Conservation (phyloP, 2,888 invertebrate genomes). For the Boloria selene region DNA sequence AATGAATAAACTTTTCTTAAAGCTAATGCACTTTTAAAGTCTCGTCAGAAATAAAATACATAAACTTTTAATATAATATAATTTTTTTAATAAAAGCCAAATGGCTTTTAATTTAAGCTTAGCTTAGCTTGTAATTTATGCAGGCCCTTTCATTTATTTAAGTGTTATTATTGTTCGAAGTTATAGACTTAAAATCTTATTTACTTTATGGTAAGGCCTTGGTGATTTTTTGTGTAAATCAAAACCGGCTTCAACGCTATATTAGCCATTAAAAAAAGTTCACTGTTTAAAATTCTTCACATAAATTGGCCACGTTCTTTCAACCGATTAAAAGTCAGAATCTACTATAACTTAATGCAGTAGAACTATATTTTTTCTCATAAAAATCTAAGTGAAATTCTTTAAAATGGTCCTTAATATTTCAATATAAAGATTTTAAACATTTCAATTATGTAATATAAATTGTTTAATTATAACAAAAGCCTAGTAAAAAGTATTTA, state of each 20-base stretch:
- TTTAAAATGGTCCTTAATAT: background rate
- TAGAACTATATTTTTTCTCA: background rate
- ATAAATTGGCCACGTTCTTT: conserved; percentile 12
- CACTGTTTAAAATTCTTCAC: conserved; percentile 26
- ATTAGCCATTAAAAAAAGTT: conserved; percentile 41
- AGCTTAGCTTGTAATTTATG: background rate
- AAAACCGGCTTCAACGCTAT: conserved; percentile 37
- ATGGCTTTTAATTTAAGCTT: no score
- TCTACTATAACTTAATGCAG: background rate
- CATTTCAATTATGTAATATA: background rate
- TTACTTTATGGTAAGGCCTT: conserved; percentile 28
- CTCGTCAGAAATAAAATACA: conserved; percentile 5
- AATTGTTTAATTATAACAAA: background rate
- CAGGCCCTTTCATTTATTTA: background rate
- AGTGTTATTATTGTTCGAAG: conserved; percentile 6
- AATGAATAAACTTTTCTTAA: conserved; percentile 22
- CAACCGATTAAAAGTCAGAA: conserved; percentile 4
- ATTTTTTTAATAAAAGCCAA: background rate
- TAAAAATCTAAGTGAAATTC: background rate
- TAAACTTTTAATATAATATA: background rate
- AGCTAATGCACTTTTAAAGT: conserved; percentile 9
- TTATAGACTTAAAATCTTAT: conserved; percentile 1
- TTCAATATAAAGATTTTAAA: background rate
- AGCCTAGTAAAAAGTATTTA: conserved; percentile 1
- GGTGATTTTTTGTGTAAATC: conserved; percentile 37